Base-by-base conservation (phyloP, 2,113 vertebrate genomes). In the Entomyzon cyanotis region DNA sequence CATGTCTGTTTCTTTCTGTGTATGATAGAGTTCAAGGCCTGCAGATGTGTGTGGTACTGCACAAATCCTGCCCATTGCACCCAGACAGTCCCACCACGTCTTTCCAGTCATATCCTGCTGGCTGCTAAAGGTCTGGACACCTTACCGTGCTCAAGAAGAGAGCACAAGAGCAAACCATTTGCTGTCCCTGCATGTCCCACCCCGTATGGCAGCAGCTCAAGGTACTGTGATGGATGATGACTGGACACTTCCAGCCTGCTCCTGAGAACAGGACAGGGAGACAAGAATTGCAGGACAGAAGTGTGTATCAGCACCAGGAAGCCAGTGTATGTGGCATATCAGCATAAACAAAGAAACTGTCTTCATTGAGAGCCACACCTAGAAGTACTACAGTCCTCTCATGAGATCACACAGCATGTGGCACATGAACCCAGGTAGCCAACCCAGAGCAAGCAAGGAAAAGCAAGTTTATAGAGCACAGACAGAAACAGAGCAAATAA, bases 341-440 rank as follows among this genome's bases (percentile, higher is more conserved):
- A 92, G 81, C 87, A 91, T 76, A 92, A 94, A 89, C 67, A 94
- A 90, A 94, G 87, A 87, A 78, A 94, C 60, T 82, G 60, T 87
- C 77, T 56, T 84, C 62, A 82, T 16, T 76, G 53, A 91, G n/a
- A 89, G 89, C 49, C 94, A 91, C 96, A 79, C 93, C 95, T 89
- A 41, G 13, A 93, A 93, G 24, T 67, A 64, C 39, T 79, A 67
- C 64, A 94, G 69, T 39, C 62, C 37, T 78, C 28, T 69, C 49
- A 18, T 47, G 73, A 93, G 39, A 49, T 91, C 64, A 59, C 80
- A 39, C 31, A 89, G 80, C 89, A 93, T 87, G 91, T 71, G 89
- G 81, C 68, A 58, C 44, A 27, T 63, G 65, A 84, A 82, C 14
- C 15, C 15, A 31, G 41, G 35, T 1, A 53, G 64, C 2, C 9